Evolutionary conservation across 2,888 invertebrate species (phyloP).

Genomic region (Lagria hirta): DNA sequence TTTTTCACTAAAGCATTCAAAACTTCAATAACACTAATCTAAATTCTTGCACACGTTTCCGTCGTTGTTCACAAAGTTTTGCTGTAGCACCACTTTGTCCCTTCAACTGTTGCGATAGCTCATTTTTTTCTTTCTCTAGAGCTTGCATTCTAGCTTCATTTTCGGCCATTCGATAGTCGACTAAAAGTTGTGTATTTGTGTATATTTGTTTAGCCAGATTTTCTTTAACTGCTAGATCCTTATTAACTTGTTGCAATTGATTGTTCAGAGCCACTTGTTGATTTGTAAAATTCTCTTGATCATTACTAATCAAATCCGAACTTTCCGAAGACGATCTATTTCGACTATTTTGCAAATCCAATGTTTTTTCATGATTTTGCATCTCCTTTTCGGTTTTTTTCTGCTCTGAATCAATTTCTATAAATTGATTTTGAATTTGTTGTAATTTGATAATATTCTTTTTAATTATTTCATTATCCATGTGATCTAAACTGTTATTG

Average conservation of each 20-base stretch:
- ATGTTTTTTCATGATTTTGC: conserved; percentile 35
- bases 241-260: conserved; percentile 71
- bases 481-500: conserved; percentile 52
- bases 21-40: too few species aligned
- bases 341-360: conserved; percentile 15
- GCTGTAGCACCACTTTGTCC: conserved; percentile 50
- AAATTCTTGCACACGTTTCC: conserved; percentile 75
- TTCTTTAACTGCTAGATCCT: conserved; percentile 67
- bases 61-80: conserved; percentile 72
- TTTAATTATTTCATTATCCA: conserved; percentile 44
- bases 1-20: too few species aligned
- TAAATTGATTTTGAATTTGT: conserved; percentile 55
- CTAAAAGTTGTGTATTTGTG: conserved; percentile 57
- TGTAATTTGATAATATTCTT: conserved; percentile 57
- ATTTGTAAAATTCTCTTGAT: conserved; percentile 68
- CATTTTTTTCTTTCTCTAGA: conserved; percentile 74
- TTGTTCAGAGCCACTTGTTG: conserved; percentile 68
- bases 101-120: conserved; percentile 68
- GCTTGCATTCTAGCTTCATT: conserved; percentile 67
- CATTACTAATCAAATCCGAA: conserved; percentile 57
- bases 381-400: conserved; percentile 59
- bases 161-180: conserved; percentile 57
- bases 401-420: conserved; percentile 60
- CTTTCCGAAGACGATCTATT: conserved; percentile 17
- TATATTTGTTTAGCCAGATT: conserved; percentile 66